These are phyloP conservation scores for Parazoanthus swiftii DNA, from an alignment of 92 coral and sea anemone species.

Conservation along the genomic window DNA sequence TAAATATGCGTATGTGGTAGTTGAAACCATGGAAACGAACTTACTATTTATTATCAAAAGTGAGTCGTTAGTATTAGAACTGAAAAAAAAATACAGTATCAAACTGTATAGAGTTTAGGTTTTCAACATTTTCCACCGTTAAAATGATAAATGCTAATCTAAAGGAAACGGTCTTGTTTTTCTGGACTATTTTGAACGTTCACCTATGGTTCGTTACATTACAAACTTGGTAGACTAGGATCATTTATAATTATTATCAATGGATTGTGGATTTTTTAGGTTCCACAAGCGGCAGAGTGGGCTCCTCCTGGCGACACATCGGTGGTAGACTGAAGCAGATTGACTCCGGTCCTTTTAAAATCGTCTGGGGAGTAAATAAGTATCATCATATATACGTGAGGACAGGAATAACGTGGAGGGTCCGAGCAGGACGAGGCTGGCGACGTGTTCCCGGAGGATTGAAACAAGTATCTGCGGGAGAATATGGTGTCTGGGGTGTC, in stretches of 20 bases:
- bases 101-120: no score
- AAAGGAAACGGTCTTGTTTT: no score
- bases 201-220: no score
- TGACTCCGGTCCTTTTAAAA: constrained; percentile 47
- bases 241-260: no score
- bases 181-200: no score
- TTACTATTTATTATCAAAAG: no score
- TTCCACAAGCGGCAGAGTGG: not conserved
- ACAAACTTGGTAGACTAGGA: no score
- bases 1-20: no score
- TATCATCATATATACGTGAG: constrained; percentile 4
- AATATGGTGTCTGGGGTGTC: constrained; percentile 40
- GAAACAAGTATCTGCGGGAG: constrained; percentile 35
- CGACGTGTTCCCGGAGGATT: constrained; percentile 21
- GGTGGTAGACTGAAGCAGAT: constrained; percentile 36
- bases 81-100: not conserved
- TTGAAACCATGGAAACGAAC: not conserved
- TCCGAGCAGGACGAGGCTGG: constrained; percentile 35
- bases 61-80: no score
- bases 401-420: constrained; percentile 29
- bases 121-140: no score
- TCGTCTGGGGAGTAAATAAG: constrained; percentile 30
- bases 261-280: not conserved
- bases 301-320: constrained; percentile 21
- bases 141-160: no score